Conservation (phyloP, 2,113 vertebrate species). For the Gambusia affinis region DNA sequence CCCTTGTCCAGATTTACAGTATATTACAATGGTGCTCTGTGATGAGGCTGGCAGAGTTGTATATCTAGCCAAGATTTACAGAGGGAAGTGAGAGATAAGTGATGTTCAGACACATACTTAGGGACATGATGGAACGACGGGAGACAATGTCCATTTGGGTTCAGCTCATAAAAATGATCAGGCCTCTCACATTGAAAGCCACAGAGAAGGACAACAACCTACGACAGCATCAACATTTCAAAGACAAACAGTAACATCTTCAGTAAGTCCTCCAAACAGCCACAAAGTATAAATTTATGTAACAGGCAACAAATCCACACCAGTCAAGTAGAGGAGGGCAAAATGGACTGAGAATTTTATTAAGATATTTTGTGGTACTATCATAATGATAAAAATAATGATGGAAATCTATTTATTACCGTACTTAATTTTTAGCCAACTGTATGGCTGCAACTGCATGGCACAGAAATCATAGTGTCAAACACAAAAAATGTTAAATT, state of each 20-base stretch:
- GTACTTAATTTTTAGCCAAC: too few species aligned
- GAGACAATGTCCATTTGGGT: constrained; percentile 30
- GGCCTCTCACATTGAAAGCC: constrained; percentile 37
- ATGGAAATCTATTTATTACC: too few species aligned
- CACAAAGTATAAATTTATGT: neutral
- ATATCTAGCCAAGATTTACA: constrained; percentile 70
- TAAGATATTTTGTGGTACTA: too few species aligned
- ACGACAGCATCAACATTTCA: neutral
- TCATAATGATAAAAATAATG: too few species aligned
- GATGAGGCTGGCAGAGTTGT: constrained; percentile 49
- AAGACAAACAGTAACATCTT: neutral
- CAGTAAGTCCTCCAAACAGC: neutral
- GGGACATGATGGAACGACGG: constrained; percentile 61
- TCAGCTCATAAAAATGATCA: constrained; percentile 54
- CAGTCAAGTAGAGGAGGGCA: too few species aligned
- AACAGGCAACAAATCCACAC: too few species aligned
- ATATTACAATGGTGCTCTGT: constrained; percentile 39
- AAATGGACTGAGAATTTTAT: too few species aligned
- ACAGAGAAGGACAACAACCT: constrained; percentile 34
- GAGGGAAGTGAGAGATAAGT: constrained; percentile 45
- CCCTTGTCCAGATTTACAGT: constrained; percentile 65
- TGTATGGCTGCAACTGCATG: too few species aligned
- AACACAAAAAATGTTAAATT: too few species aligned
- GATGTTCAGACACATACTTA: constrained; percentile 59
- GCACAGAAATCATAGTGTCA: too few species aligned